Evolutionary conservation across 2,113 vertebrate species (phyloP).

Genomic region (Lichenostomus cassidix): DNA sequence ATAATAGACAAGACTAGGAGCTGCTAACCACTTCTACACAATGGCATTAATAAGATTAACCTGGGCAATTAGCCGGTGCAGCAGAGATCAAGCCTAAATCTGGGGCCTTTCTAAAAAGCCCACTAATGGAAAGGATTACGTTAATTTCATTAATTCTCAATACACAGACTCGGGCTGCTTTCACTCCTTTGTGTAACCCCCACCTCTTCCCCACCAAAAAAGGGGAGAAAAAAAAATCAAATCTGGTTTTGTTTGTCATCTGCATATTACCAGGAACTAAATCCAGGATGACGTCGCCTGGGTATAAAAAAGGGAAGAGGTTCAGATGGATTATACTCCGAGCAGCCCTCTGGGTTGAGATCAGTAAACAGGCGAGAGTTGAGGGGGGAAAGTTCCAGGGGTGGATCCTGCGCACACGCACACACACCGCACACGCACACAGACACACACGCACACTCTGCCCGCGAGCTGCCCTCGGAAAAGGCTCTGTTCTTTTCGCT

Average conservation of each 20-base stretch:
- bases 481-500: background rate
- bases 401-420: slow-evolving; percentile 66
- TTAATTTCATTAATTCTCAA: slow-evolving; percentile 95
- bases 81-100: slow-evolving; percentile 58
- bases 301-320: slow-evolving; percentile 87
- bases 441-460: background rate
- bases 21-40: slow-evolving; percentile 73
- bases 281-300: slow-evolving; percentile 90
- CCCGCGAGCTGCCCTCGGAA: slow-evolving; percentile 17
- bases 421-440: slow-evolving; percentile 18
- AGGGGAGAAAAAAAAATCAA: slow-evolving; percentile 66
- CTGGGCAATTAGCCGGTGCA: slow-evolving; percentile 75
- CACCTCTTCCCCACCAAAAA: slow-evolving; percentile 28
- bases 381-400: slow-evolving; percentile 70
- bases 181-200: slow-evolving; percentile 67
- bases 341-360: slow-evolving; percentile 70
- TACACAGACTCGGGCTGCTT: slow-evolving; percentile 79
- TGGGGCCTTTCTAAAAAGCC: slow-evolving; percentile 49
- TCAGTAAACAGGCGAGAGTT: slow-evolving; percentile 56
- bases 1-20: slow-evolving; percentile 44
- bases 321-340: slow-evolving; percentile 73
- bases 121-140: slow-evolving; percentile 85
- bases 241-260: slow-evolving; percentile 83
- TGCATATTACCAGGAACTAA: slow-evolving; percentile 79
- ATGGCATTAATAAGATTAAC: slow-evolving; percentile 88